Base-by-base conservation (phyloP, 1,140 invertebrate genomes). In the Tribolium madens region DNA sequence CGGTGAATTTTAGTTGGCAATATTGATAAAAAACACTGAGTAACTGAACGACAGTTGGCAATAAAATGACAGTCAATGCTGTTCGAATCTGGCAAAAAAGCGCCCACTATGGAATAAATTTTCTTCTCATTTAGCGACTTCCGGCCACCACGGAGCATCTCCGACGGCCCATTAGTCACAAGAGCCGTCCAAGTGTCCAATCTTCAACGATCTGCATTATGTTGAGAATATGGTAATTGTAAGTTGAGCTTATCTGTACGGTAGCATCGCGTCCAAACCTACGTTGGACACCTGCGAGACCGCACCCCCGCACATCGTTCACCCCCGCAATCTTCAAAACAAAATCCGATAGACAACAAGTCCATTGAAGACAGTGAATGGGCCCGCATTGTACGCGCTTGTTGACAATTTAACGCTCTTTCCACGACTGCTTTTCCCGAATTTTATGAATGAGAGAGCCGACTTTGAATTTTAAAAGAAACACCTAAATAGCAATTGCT, bases 161-260 rank as follows among this genome's bases (percentile, higher is more conserved):
- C 26, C 9, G 52, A 64, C 10, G 46, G 36, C 3, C 31, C 52
- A 60, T 57, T 42, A 36, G 12, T 18, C 42, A 68, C 15, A 12
- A 12, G 50, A 52, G 12, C n/a, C 14, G 57, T 64, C 57, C 57
- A 31, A 64, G n/a, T 33, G 57, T 64, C 57, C 57, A 31, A 64
- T 64, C 57, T 64, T n/a, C 13, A n/a, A 57, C 53, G 33, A 75
- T 31, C 60, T 46, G 72, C 18, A 75, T 75, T 75, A 75, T 75
- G 60, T 75, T 64, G 13, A 9, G 73, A 75, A 75, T 75, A 75
- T 75, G 73, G 73, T 64, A 75, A 75, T 75, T 68, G 73, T 75
- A 75, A 75, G 53, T 21, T 36, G 73, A 75, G 42, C 52, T 64
- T 75, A 75, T 75, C 73, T 75, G 9, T 33, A 75, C 73, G 15